Conservation (phyloP, 2,113 vertebrate species). For the Stercorarius parasiticus region DNA sequence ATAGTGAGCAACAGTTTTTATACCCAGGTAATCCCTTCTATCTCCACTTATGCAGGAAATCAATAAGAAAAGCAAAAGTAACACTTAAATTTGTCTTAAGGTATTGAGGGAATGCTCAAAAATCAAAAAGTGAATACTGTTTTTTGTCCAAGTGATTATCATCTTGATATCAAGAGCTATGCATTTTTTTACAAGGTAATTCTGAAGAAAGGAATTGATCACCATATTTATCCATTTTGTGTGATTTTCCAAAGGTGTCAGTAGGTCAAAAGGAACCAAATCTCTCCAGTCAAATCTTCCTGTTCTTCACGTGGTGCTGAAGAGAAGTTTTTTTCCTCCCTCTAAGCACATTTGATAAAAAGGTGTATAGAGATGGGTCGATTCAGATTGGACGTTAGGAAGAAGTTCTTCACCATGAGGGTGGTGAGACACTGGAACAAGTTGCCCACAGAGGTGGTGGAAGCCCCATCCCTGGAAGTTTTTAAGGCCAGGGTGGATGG, state of each 20-base stretch:
- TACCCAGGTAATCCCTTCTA: background rate
- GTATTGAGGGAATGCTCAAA: background rate
- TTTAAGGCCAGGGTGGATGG: no score
- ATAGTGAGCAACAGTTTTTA: background rate
- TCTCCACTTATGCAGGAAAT: background rate
- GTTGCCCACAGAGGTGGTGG: no score
- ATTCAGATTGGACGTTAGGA: no score
- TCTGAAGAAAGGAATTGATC: background rate
- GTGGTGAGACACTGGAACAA: no score
- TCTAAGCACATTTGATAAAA: background rate
- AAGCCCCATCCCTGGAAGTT: no score
- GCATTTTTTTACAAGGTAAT: background rate
- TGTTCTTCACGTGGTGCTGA: background rate
- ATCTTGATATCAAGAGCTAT: background rate
- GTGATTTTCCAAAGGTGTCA: background rate
- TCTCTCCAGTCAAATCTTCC: background rate
- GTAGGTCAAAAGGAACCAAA: background rate
- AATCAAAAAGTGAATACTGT: background rate
- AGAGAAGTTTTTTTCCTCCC: background rate
- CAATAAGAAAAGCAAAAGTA: background rate
- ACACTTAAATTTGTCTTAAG: background rate
- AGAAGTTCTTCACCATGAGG: no score
- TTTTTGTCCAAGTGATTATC: background rate
- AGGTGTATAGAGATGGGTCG: no score
- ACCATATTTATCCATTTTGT: background rate